These are phyloP conservation scores for Marmota flaviventris DNA, from an alignment of 2,113 vertebrate species.

Conservation along the genomic window DNA sequence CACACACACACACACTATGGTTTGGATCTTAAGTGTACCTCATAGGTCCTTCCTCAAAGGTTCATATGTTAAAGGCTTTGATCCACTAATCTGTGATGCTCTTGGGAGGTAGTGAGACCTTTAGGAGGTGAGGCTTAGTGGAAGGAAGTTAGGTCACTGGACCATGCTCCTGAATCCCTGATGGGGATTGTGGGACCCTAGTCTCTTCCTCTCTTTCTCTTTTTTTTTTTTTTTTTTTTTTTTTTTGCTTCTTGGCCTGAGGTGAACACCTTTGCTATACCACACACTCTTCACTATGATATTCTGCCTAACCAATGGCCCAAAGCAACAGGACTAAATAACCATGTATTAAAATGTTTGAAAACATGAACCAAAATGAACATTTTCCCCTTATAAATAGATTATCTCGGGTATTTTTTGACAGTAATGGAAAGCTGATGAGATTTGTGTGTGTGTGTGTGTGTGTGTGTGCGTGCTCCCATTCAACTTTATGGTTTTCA, in stretches of 20 bases:
- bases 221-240: neutral
- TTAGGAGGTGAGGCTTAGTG: neutral
- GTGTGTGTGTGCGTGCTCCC: neutral
- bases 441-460: no score
- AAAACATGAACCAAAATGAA: neutral
- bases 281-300: neutral
- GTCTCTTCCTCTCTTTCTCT: neutral
- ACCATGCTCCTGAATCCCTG: no score
- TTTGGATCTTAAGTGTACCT: neutral
- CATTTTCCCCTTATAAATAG: neutral
- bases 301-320: neutral
- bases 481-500: neutral
- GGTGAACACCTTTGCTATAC: neutral
- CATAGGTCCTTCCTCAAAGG: neutral
- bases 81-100: neutral
- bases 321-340: neutral
- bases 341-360: neutral
- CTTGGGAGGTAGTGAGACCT: neutral
- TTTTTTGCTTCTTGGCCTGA: neutral
- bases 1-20: neutral
- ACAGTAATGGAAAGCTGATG: neutral
- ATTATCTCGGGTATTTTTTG: neutral
- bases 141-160: neutral
- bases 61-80: neutral
- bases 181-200: neutral